These are phyloP conservation scores for Denticeps clupeoides DNA, from an alignment of 2,797 vertebrate species.

Conservation along the genomic window DNA sequence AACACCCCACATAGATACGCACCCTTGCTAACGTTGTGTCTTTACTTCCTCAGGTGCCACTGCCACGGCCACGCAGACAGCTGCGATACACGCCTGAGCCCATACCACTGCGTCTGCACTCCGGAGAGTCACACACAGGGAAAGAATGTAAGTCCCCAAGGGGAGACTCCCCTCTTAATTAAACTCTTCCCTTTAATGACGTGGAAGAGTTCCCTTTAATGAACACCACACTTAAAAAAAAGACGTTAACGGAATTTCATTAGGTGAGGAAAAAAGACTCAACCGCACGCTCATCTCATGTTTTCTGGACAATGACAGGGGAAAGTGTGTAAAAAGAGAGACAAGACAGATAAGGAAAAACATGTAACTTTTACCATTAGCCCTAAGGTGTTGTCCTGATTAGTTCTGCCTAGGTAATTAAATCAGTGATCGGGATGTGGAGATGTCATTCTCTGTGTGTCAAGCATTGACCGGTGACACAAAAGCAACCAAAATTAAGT, in stretches of 20 bases:
- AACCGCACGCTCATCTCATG: slow-evolving; percentile 18
- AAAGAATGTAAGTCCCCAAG: slow-evolving; percentile 67
- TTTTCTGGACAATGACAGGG: slow-evolving; percentile 24
- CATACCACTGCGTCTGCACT: slow-evolving; percentile 71
- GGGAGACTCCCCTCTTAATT: slow-evolving; percentile 40
- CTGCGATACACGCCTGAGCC: slow-evolving; percentile 60
- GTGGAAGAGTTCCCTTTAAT: slow-evolving; percentile 40
- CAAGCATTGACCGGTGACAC: too few species aligned
- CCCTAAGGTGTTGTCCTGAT: slow-evolving; percentile 35
- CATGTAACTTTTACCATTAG: slow-evolving; percentile 27
- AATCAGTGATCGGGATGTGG: slow-evolving; percentile 25
- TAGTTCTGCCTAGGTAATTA: slow-evolving; percentile 38
- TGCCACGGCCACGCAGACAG: slow-evolving; percentile 76
- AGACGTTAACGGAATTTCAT: slow-evolving; percentile 26
- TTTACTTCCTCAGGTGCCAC: slow-evolving; percentile 63
- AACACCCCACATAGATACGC: too few species aligned
- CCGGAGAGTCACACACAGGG: slow-evolving; percentile 74
- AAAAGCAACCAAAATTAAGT: too few species aligned
- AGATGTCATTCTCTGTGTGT: slow-evolving; percentile 9
- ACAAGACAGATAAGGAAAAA: not conserved
- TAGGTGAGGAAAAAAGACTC: not conserved
- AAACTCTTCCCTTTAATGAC: slow-evolving; percentile 44
- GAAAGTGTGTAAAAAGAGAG: slow-evolving; percentile 4
- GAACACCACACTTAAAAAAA: slow-evolving; percentile 33
- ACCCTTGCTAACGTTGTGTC: slow-evolving; percentile 2